These are phyloP conservation scores for Drosophila acutilabella DNA, from an alignment of 2,888 invertebrate genomes.

Conservation along the genomic window DNA sequence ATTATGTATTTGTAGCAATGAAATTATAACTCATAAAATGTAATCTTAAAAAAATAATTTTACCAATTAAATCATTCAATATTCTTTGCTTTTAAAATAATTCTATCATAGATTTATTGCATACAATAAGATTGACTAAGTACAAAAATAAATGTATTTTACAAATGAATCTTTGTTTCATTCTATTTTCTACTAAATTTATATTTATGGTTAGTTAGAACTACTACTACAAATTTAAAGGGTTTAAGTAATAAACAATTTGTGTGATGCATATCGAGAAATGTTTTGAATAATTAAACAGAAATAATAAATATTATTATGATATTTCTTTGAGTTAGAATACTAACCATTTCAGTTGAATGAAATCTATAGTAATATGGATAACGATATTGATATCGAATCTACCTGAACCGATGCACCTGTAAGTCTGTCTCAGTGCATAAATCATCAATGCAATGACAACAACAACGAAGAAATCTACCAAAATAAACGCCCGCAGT, in stretches of 20 bases:
- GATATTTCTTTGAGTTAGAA: background rate
- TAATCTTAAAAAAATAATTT: no score
- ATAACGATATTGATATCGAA: constrained; percentile 47
- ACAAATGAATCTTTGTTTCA: no score
- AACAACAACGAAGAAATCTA: constrained; percentile 55
- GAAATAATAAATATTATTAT: constrained; percentile 3
- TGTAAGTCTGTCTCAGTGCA: constrained; percentile 61
- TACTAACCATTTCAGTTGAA: constrained; percentile 24
- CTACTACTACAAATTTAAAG: background rate
- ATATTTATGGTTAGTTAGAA: background rate
- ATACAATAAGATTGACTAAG: no score
- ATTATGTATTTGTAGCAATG: no score
- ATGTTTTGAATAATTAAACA: background rate
- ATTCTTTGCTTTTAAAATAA: no score
- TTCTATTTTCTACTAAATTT: background rate
- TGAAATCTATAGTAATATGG: constrained; percentile 42
- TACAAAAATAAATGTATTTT: no score
- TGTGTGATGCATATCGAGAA: background rate
- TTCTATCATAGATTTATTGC: no score
- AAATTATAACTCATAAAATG: no score
- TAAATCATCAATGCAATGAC: constrained; percentile 73
- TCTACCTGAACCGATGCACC: constrained; percentile 66
- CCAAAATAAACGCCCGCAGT: constrained; percentile 80
- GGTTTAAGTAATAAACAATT: background rate
- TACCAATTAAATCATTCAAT: no score